Evolutionary conservation across 2,888 invertebrate species (phyloP).

Genomic region (Megaustenia siamemsis): DNA sequence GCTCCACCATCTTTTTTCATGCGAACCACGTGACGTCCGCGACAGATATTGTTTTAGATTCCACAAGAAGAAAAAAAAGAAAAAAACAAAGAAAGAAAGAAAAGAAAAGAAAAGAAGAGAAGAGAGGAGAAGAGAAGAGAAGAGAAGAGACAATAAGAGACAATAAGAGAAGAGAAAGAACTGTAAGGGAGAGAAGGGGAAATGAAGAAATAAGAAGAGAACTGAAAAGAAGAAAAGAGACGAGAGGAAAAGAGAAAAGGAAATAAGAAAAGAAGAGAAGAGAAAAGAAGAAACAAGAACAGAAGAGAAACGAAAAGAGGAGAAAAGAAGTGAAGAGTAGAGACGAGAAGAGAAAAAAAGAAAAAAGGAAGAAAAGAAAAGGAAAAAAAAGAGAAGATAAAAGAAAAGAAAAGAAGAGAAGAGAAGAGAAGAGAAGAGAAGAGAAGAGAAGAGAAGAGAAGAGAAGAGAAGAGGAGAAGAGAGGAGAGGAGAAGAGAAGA

Average conservation of each 20-base stretch:
- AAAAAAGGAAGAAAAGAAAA: neutral
- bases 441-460: slow-evolving; percentile 1
- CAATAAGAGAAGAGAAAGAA: no score
- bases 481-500: neutral
- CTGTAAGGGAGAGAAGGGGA: neutral
- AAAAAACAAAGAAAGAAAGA: no score
- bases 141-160: no score
- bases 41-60: no score
- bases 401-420: neutral
- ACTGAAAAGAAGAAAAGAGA: no score
- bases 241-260: no score
- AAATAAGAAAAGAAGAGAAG: neutral
- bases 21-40: no score
- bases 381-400: neutral
- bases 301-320: slow-evolving; percentile 11
- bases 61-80: no score
- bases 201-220: neutral
- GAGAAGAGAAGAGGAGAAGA: neutral
- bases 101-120: neutral
- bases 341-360: slow-evolving; percentile 10
- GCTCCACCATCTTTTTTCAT: no score
- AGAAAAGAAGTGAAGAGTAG: neutral
- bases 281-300: neutral
- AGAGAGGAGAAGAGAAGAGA: neutral
- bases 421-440: neutral